Evolutionary conservation across 2,888 invertebrate genomes (phyloP).

Genomic region (Watsonalla binaria): DNA sequence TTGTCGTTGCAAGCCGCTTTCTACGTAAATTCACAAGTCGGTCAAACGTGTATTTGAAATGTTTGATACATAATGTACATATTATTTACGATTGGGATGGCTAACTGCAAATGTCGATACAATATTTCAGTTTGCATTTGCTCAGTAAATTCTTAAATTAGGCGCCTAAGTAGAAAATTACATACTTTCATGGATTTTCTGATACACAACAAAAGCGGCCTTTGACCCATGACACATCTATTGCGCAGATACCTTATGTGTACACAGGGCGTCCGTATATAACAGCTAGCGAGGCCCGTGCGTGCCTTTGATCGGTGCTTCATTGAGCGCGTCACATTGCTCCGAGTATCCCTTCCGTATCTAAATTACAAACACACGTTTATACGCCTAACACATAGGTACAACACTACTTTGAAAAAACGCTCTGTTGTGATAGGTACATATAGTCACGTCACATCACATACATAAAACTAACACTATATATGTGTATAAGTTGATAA

Average conservation of each 20-base stretch:
- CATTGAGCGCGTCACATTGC: constrained; percentile 28
- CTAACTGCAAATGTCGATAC: constrained; percentile 6
- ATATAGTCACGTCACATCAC: too few species aligned
- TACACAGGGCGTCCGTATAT: constrained; percentile 5
- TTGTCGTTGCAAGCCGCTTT: constrained; percentile 27
- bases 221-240: background rate
- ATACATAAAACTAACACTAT: too few species aligned
- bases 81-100: too few species aligned
- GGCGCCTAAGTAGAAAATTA: too few species aligned
- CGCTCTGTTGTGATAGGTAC: background rate
- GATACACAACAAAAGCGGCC: constrained; percentile 1
- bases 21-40: constrained; percentile 31
- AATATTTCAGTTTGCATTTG: constrained; percentile 3
- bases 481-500: too few species aligned
- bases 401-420: background rate
- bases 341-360: constrained; percentile 14
- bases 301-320: constrained; percentile 40
- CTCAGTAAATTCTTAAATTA: too few species aligned
- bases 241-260: constrained; percentile 6
- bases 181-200: too few species aligned
- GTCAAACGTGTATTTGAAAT: constrained; percentile 33
- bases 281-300: constrained; percentile 33
- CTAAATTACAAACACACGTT: constrained; percentile 10
- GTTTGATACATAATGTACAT: constrained; percentile 34
- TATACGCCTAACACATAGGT: constrained; percentile 3